Base-by-base conservation (phyloP, 2,113 vertebrate genomes). In the Phodopus roborovskii region DNA sequence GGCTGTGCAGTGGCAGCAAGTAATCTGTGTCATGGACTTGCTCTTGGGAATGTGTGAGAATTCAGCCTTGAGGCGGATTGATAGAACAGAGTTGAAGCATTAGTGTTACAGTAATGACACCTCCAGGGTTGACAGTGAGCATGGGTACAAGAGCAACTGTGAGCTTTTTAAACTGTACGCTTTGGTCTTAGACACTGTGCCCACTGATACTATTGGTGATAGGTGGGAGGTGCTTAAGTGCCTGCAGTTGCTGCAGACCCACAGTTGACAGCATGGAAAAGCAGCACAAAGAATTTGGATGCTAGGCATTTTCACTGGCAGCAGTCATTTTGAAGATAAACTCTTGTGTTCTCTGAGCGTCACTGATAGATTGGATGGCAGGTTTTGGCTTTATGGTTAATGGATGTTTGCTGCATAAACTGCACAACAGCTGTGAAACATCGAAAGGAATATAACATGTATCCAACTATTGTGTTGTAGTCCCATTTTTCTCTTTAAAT, bases 181-280 rank as follows among this genome's bases (percentile, higher is more conserved):
- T 95, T 78, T 92, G 88, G 88, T 93, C 95, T 92, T 95, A 96
- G 93, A 97, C 96, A 94, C 97, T 90, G 15, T 98, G 97, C 94
- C 89, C 97, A 93, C 97, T 98, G 98, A 97, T 98, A 95, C 87
- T 96, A 93, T 97, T 68, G 95, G 96, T 9, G 16, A 93, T 98
- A 97, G 95, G 97, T 98, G 98, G 98, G 98, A 98, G 98, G 97
- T 98, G 97, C 98, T 96, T 96, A 96, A 50, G 97, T 97, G 97
- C 96, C 97, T 96, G 97, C 94, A 98, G 96, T 98, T 98, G 98
- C 98, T 98, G 98, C 98, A 98, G 98, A 97, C 94, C 98, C 97
- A 96, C 94, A 98, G 96, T 98, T 98, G 98, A 96, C 97, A 98
- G 97, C 97, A 95, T 88, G 90, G 97, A 97, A 97, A 97, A 95